Evolutionary conservation across 2,888 invertebrate species (phyloP).

Genomic region (Conistra vaccinii): DNA sequence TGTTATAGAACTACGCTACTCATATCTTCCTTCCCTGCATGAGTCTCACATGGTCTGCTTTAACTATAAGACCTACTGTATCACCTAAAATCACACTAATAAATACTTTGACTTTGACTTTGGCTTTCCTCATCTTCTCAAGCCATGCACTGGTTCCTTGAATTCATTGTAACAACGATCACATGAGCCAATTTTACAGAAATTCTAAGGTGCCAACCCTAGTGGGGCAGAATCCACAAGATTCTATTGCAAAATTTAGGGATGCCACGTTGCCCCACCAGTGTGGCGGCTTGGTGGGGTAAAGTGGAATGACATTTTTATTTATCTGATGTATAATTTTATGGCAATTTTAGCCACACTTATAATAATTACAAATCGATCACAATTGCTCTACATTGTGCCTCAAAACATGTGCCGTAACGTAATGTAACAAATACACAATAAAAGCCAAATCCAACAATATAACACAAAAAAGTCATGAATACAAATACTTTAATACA

Average conservation of each 20-base stretch:
- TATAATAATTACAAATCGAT: background rate
- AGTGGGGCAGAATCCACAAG: too few relatives aligned
- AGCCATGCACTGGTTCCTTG: background rate
- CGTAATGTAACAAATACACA: background rate
- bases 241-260: too few relatives aligned
- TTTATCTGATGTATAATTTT: background rate
- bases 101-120: too few relatives aligned
- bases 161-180: background rate
- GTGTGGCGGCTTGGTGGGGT: too few relatives aligned
- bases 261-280: too few relatives aligned
- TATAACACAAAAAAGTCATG: slow-evolving; percentile 29
- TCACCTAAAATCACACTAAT: too few relatives aligned
- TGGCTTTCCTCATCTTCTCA: background rate
- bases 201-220: too few relatives aligned
- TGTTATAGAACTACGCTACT: background rate
- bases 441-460: slow-evolving; percentile 1
- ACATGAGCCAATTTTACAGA: background rate
- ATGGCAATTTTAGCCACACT: background rate
- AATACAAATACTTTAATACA: slow-evolving; percentile 49
- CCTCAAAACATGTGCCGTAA: background rate
- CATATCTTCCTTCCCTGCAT: background rate
- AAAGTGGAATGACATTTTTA: too few relatives aligned
- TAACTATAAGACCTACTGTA: too few relatives aligned
- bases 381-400: too few relatives aligned
- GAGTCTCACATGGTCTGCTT: background rate